Evolutionary conservation across 2,888 invertebrate species (phyloP).

Genomic region (Syrista parreyssii): DNA sequence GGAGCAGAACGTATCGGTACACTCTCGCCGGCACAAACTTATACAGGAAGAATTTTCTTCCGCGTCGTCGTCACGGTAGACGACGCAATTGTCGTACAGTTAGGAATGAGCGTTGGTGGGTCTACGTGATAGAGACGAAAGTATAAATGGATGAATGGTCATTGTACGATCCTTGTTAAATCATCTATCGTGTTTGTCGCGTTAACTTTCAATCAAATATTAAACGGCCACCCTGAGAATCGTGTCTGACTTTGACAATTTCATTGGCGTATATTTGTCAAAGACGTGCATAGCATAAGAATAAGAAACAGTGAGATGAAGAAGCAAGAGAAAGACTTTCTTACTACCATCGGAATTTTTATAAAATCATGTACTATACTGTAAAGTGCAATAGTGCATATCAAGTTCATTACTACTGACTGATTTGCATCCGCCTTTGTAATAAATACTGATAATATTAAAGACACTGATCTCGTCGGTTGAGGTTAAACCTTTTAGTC

Average conservation of each 20-base stretch:
- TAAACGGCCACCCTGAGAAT: slow-evolving; percentile 1
- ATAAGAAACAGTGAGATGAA: neutral
- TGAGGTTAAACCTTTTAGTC: neutral
- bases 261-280: neutral
- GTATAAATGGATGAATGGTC: slow-evolving; percentile 31
- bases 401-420: neutral
- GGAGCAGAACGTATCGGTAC: neutral
- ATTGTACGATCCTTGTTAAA: slow-evolving; percentile 31
- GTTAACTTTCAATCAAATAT: slow-evolving; percentile 29
- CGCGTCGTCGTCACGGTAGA: neutral
- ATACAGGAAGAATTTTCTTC: neutral
- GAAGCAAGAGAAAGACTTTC: neutral
- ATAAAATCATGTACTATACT: neutral
- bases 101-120: neutral
- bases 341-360: neutral
- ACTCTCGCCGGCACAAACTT: neutral
- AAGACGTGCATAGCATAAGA: neutral
- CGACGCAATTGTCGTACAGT: neutral
- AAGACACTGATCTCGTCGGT: neutral
- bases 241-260: neutral
- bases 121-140: slow-evolving; percentile 2
- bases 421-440: neutral
- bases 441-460: neutral
- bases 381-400: neutral
- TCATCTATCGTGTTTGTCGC: slow-evolving; percentile 29